phyloP scores from a whole-genome alignment of 2,888 invertebrate genomes.

The Nomada lathburiana region DNA sequence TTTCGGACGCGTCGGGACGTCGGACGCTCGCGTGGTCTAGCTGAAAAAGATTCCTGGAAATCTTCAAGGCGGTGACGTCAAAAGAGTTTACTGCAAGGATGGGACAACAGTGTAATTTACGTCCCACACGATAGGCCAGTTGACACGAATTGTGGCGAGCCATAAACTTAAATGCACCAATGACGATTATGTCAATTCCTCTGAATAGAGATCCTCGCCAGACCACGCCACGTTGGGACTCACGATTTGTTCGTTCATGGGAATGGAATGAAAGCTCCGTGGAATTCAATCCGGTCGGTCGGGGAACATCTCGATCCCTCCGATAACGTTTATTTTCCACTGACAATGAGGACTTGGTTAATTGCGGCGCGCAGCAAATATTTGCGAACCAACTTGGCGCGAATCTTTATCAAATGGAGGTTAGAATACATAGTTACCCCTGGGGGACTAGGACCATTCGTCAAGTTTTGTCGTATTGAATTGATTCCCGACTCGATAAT shows the following conservation, averaged over 20 bases:
- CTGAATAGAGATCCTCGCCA: background rate
- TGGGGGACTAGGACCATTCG: no score
- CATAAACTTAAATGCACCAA: constrained; percentile 33
- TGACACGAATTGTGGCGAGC: constrained; percentile 37
- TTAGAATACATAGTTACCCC: no score
- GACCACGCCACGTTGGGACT: background rate
- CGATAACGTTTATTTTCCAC: no score
- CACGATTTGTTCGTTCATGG: background rate
- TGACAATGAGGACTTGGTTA: no score
- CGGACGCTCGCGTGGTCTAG: background rate
- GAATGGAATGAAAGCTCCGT: background rate
- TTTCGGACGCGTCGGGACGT: no score
- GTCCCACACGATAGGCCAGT: constrained; percentile 27
- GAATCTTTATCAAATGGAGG: no score
- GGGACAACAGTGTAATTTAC: constrained; percentile 26
- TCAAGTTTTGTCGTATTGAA: no score
- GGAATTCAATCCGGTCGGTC: no score
- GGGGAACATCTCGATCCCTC: no score
- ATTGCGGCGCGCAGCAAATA: no score
- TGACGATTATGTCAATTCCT: constrained; percentile 26
- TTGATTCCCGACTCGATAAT: no score
- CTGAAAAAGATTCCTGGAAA: background rate
- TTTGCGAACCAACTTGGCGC: no score
- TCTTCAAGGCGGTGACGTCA: constrained; percentile 19
- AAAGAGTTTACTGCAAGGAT: constrained; percentile 6